phyloP scores from a whole-genome alignment of 2,888 invertebrate species.

The Mycalesis mineus region DNA sequence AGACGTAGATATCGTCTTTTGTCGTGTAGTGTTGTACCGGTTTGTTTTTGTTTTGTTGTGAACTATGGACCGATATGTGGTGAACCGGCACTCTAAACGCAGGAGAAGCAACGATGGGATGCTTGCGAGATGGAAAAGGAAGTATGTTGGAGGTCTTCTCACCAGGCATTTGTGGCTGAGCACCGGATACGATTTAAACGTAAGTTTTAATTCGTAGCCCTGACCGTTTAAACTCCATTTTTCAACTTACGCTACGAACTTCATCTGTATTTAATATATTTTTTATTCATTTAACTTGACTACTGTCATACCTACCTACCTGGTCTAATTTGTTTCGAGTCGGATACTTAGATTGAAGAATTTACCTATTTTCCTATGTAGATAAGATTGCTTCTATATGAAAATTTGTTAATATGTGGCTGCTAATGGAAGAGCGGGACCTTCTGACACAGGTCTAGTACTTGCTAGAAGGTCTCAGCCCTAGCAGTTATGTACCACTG shows the following conservation, averaged over 20 bases:
- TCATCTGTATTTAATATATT: too few species aligned
- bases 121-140: constrained; percentile 59
- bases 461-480: too few species aligned
- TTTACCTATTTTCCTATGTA: too few species aligned
- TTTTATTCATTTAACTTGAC: too few species aligned
- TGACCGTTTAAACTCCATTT: background rate
- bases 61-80: constrained; percentile 63
- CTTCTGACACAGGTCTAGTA: too few species aligned
- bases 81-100: constrained; percentile 62
- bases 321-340: too few species aligned
- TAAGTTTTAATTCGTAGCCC: constrained; percentile 40
- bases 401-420: too few species aligned
- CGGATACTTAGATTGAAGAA: too few species aligned
- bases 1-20: constrained; percentile 42
- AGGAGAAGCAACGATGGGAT: constrained; percentile 57
- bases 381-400: too few species aligned
- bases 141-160: constrained; percentile 53
- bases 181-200: constrained; percentile 65
- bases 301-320: too few species aligned
- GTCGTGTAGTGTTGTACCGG: constrained; percentile 25
- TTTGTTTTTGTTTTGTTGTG: constrained; percentile 23
- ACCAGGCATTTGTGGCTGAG: constrained; percentile 58
- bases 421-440: too few species aligned
- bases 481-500: too few species aligned
- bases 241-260: background rate